Evolutionary conservation across 2,113 vertebrate genomes (phyloP).

Genomic region (Calonectris borealis): DNA sequence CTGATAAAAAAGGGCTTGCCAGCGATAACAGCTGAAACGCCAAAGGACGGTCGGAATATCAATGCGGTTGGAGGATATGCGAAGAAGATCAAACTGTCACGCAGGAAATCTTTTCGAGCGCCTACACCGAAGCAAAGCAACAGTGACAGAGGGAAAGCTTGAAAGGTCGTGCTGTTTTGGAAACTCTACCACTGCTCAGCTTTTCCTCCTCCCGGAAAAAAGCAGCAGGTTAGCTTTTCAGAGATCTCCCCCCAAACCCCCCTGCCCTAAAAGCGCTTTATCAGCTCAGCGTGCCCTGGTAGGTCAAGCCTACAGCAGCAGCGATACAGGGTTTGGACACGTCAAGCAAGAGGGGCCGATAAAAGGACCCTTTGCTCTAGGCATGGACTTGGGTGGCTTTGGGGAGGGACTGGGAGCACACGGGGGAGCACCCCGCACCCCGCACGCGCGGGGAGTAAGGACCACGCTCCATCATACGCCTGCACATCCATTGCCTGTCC

Average conservation of each 20-base stretch:
- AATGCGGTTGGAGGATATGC: background rate
- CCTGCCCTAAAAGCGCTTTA: background rate
- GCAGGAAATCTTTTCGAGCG: background rate
- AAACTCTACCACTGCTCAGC: background rate
- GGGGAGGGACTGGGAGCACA: background rate
- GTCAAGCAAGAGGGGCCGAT: background rate
- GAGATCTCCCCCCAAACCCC: background rate
- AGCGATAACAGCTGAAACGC: background rate
- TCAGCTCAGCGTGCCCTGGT: rapidly evolving
- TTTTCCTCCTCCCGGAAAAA: background rate
- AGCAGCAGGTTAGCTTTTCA: background rate
- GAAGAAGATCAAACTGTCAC: background rate
- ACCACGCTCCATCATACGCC: rapidly evolving
- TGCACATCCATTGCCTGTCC: rapidly evolving
- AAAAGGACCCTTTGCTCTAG: background rate
- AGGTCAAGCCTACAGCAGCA: background rate
- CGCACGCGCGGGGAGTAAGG: rapidly evolving
- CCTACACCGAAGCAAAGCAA: background rate
- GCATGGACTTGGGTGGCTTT: background rate
- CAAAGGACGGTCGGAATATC: background rate
- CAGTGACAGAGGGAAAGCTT: background rate
- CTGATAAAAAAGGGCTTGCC: background rate
- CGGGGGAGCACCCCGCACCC: background rate
- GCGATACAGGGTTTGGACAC: rapidly evolving
- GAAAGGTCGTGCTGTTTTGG: background rate